These are phyloP conservation scores for Anoplophora glabripennis DNA, from an alignment of 1,140 invertebrate genomes.

Conservation along the genomic window DNA sequence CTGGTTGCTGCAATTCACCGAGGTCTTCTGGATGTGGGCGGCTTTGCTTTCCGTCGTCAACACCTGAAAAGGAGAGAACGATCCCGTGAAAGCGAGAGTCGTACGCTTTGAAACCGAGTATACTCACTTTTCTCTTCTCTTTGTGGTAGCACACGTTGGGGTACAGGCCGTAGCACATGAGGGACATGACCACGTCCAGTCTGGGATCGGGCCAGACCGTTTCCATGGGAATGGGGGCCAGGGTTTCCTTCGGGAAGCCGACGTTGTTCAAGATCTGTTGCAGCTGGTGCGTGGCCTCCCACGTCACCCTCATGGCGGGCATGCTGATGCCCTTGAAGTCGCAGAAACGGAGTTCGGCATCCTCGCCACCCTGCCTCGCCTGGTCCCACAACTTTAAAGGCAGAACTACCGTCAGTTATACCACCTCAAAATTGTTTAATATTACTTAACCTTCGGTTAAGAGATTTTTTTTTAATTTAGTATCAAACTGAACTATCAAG, in stretches of 20 bases:
- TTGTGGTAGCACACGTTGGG: constrained; percentile 96
- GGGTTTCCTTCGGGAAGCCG: constrained; percentile 87
- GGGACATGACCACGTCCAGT: constrained; percentile 80
- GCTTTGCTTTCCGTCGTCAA: constrained; percentile 92
- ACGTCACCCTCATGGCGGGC: constrained; percentile 84
- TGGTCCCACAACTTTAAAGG: constrained; percentile 71
- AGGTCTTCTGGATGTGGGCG: constrained; percentile 94
- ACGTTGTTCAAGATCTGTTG: constrained; percentile 75
- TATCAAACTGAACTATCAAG: no score
- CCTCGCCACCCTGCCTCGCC: constrained; percentile 71
- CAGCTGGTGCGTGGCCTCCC: constrained; percentile 90
- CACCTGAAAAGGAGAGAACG: no score
- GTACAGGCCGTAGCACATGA: constrained; percentile 89
- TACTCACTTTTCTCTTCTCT: constrained; percentile 93
- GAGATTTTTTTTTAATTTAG: no score
- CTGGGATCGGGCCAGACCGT: constrained; percentile 72
- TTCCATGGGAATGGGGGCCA: constrained; percentile 71
- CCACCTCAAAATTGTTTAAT: no score
- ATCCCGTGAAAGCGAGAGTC: no score
- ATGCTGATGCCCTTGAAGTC: constrained; percentile 86
- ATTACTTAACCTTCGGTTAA: no score
- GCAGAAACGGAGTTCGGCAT: constrained; percentile 81
- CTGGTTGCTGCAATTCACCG: constrained; percentile 88
- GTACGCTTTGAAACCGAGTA: no score
- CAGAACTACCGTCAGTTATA: no score